Evolutionary conservation across 1,140 invertebrate genomes (phyloP).

Genomic region (Halictus rubicundus): DNA sequence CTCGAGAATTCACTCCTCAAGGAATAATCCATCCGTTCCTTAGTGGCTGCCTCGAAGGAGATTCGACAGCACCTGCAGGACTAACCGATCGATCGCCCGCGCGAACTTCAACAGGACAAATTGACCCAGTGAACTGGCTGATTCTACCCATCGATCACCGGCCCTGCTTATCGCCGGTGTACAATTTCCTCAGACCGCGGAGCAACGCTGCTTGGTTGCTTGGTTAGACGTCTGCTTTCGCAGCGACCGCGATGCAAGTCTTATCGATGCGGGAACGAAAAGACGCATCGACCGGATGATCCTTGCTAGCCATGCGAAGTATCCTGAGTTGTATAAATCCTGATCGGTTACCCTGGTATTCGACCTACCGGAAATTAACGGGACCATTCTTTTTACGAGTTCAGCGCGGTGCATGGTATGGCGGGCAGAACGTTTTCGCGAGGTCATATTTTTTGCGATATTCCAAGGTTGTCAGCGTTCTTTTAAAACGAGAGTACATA

Average conservation of each 20-base stretch:
- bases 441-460: too few species aligned
- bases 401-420: too few species aligned
- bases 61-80: conserved; percentile 7
- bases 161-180: background rate
- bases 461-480: too few species aligned
- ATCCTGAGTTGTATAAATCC: too few species aligned
- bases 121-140: background rate
- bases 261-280: too few species aligned
- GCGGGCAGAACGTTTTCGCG: too few species aligned
- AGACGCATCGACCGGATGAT: too few species aligned
- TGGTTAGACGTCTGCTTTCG: background rate
- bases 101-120: conserved; percentile 15
- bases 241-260: background rate
- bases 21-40: conserved; percentile 26
- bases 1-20: conserved; percentile 30
- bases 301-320: too few species aligned
- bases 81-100: conserved; percentile 38
- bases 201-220: background rate
- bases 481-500: too few species aligned
- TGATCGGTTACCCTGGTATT: too few species aligned
- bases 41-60: conserved; percentile 5
- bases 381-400: too few species aligned
- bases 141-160: conserved; percentile 10
- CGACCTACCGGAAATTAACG: too few species aligned
- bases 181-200: background rate